Evolutionary conservation across 2,797 vertebrate species (phyloP).

Genomic region (Sciurus vulgaris): DNA sequence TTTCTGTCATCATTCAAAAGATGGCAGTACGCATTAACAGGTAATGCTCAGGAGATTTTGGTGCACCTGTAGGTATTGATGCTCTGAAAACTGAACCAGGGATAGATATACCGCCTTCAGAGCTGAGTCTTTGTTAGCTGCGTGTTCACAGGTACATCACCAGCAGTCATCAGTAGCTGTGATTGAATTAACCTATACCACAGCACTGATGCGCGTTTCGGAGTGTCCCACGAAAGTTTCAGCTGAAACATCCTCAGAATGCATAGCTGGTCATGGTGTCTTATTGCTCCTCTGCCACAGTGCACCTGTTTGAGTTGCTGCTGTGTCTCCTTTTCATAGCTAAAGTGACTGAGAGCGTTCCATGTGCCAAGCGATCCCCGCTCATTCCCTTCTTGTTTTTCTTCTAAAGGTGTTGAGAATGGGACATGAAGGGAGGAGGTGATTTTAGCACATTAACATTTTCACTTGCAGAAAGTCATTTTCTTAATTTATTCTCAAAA

Average conservation of each 20-base stretch:
- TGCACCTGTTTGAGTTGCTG: accelerated
- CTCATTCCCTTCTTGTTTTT: background rate
- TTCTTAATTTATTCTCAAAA: conserved; percentile 34
- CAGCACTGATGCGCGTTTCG: background rate
- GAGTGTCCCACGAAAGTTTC: background rate
- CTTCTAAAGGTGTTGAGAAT: background rate
- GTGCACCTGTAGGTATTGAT: background rate
- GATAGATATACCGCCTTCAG: conserved; percentile 53
- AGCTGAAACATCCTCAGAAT: background rate
- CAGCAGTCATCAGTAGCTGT: conserved; percentile 6
- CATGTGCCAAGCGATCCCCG: background rate
- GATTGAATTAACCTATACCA: conserved; percentile 30
- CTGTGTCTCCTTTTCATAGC: background rate
- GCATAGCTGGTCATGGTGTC: background rate
- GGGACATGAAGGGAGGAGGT: background rate
- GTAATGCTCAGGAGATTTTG: conserved; percentile 24
- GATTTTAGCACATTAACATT: background rate
- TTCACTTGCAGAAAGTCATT: background rate
- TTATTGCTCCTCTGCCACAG: background rate
- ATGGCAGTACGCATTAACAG: conserved; percentile 28
- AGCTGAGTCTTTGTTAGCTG: conserved; percentile 59
- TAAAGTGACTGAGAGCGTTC: background rate
- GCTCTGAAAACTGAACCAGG: conserved; percentile 28
- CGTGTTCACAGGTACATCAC: background rate
- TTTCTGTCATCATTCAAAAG: conserved; percentile 73